phyloP scores from a whole-genome alignment of 2,113 vertebrate genomes.

The Porphyrio hochstetteri region DNA sequence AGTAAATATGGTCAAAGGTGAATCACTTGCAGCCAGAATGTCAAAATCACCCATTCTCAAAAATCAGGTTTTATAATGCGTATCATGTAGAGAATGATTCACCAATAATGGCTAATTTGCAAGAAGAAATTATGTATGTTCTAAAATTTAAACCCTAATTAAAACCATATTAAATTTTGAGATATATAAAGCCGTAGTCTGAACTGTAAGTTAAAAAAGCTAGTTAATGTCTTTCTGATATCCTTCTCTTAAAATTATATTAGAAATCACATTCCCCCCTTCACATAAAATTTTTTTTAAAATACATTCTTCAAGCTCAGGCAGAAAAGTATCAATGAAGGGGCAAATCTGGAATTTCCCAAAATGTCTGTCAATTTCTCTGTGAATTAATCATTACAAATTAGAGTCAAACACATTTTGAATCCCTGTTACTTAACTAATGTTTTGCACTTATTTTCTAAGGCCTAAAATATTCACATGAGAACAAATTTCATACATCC shows the following conservation, averaged over 20 bases:
- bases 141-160: constrained; percentile 1
- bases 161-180: background rate
- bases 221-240: background rate
- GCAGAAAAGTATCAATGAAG: background rate
- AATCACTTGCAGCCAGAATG: background rate
- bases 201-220: background rate
- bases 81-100: background rate
- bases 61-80: background rate
- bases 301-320: background rate
- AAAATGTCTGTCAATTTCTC: background rate
- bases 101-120: background rate
- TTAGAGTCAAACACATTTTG: background rate
- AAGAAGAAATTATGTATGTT: background rate
- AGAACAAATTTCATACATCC: background rate
- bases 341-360: background rate
- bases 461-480: background rate
- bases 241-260: background rate
- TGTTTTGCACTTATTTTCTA: background rate
- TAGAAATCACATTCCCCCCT: background rate
- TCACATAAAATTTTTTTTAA: background rate
- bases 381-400: background rate
- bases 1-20: background rate
- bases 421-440: background rate
- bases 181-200: background rate
- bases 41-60: background rate